Evolutionary conservation across 1,140 invertebrate genomes (phyloP), one percentile per base, ranked within the genome.

Genomic region (Conopomorpha cramerella): DNA sequence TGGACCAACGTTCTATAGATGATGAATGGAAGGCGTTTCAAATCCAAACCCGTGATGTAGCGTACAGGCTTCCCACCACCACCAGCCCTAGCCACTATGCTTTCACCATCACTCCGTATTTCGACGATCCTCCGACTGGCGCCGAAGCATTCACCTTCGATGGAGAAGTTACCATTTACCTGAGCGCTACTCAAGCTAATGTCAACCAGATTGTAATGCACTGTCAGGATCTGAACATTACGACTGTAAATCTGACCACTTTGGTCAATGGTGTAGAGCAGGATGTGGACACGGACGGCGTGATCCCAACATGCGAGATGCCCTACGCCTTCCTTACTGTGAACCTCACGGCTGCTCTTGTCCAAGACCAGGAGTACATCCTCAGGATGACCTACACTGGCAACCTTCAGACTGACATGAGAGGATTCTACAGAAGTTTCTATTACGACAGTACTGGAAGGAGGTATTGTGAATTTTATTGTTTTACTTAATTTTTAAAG

Each of bases 171-270:
- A 57, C 43, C 3, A 87, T 89, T 23, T 55, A 63, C 13, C 42
- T 73, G 2, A 39, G 35, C 0, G 37, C 74, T 1, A 55, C 34
- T 0, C 17, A 36, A 16, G 31, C 28, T 2, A 64, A 68, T 41
- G 46, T 81, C 0, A 52, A 11, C 7, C 30, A 56, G 36, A 58
- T 93, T 13, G 81, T 82, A 0, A 51, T 93, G 6, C 89, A 93
- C 45, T 77, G 80, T 1, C 83, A 83, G 39, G 77, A 82, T 33
- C 44, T 91, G 2, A 73, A 61, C 0, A 81, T 86, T 6, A 32
- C 44, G 3, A 31, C 25, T 3, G 35, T 65, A 6, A 43, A 40
- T 8, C 45, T 58, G 10, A 35, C 34, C 6, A 45, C 34, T 23
- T 41, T 3, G 11, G 18, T 33, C 3, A 38, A 14, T 29, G 14